phyloP scores from a whole-genome alignment of 1,140 invertebrate species.

The Drosophila equinoxialis region DNA sequence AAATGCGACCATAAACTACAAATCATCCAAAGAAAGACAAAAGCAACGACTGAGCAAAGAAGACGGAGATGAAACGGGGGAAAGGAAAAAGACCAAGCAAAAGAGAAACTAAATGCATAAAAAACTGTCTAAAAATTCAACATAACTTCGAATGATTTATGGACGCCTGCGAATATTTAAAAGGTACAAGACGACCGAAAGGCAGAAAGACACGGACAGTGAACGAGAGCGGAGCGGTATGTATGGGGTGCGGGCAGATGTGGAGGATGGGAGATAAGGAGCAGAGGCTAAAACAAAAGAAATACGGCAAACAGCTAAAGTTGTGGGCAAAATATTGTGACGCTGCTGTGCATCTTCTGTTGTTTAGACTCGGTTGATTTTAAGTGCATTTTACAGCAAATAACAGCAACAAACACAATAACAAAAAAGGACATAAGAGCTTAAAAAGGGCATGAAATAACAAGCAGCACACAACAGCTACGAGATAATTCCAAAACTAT shows the following conservation, averaged over 20 bases:
- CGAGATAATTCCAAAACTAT: neutral
- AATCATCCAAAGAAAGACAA: slow-evolving; percentile 72
- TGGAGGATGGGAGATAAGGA: neutral
- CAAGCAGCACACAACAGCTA: slow-evolving; percentile 35
- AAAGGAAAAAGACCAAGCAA: slow-evolving; percentile 37
- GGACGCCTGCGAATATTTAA: slow-evolving; percentile 79
- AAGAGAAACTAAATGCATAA: slow-evolving; percentile 55
- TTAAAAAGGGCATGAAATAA: slow-evolving; percentile 71
- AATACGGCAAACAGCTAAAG: slow-evolving; percentile 45
- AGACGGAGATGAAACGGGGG: slow-evolving; percentile 3
- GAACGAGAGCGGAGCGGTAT: neutral
- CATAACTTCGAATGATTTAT: slow-evolving; percentile 81
- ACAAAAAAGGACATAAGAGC: slow-evolving; percentile 75
- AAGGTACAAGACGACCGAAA: slow-evolving; percentile 60
- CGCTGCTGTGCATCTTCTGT: slow-evolving; percentile 41
- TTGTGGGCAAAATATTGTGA: slow-evolving; percentile 53
- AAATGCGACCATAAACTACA: slow-evolving; percentile 77
- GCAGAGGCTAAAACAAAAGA: neutral
- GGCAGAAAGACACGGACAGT: slow-evolving; percentile 17
- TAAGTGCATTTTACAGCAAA: slow-evolving; percentile 75
- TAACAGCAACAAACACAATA: slow-evolving; percentile 35
- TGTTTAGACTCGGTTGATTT: slow-evolving; percentile 39
- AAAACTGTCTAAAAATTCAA: slow-evolving; percentile 80
- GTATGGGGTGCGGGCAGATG: neutral
- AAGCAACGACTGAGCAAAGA: slow-evolving; percentile 13